These are phyloP conservation scores for Phyllostomus hastatus DNA, from an alignment of 2,113 vertebrate species.

Conservation along the genomic window DNA sequence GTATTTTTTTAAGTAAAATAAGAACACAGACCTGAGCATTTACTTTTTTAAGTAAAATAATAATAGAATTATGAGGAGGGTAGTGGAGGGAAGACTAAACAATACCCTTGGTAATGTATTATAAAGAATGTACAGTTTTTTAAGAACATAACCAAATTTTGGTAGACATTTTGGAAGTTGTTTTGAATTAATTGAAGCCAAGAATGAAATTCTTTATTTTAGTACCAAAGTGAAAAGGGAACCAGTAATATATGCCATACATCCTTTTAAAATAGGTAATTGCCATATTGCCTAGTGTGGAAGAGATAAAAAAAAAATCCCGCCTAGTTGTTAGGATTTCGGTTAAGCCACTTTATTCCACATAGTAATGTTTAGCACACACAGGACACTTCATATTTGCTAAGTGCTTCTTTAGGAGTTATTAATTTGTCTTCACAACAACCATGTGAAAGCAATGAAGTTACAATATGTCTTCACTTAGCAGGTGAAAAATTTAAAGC, in stretches of 20 bases:
- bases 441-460: not conserved
- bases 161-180: not conserved
- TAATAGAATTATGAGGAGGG: not conserved
- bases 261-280: not conserved
- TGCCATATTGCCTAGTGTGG: not conserved
- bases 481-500: not conserved
- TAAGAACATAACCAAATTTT: not conserved
- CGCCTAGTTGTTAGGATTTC: not conserved
- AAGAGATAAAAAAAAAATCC: not conserved
- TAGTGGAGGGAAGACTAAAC: not conserved
- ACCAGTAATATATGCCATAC: not conserved
- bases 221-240: not conserved
- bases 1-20: not conserved
- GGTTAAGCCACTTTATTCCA: not conserved
- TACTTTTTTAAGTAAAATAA: not conserved
- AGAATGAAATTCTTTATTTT: constrained; percentile 33
- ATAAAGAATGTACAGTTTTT: not conserved
- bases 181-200: not conserved
- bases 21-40: no score
- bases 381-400: not conserved
- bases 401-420: not conserved
- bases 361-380: not conserved
- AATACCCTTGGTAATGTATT: not conserved
- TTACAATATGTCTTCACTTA: not conserved
- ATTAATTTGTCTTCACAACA: constrained; percentile 37